These are phyloP conservation scores for Eulemur rufifrons DNA, from an alignment of 2,113 vertebrate genomes.

Conservation along the genomic window DNA sequence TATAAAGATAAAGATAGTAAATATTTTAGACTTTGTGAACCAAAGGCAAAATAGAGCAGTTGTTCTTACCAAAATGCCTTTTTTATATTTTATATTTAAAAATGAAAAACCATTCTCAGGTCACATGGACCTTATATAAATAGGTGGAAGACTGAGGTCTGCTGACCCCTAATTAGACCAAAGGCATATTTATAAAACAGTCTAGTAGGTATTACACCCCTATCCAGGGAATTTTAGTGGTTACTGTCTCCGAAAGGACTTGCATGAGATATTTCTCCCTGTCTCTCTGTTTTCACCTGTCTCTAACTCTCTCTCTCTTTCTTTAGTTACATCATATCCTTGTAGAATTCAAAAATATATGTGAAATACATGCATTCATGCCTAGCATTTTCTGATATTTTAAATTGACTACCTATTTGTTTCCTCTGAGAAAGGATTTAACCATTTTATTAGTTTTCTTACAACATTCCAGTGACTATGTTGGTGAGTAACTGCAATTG, in stretches of 20 bases:
- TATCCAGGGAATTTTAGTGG: neutral
- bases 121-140: neutral
- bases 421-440: neutral
- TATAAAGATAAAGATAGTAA: neutral
- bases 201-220: neutral
- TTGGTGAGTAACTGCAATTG: neutral
- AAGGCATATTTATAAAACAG: rapidly evolving
- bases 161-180: neutral
- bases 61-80: neutral
- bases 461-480: neutral
- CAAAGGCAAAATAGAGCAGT: neutral
- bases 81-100: conserved; percentile 6
- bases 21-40: neutral
- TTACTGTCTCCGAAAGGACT: neutral
- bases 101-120: neutral
- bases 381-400: neutral
- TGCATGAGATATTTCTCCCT: neutral
- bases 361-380: neutral
- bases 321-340: neutral
- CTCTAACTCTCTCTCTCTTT: neutral
- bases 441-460: neutral
- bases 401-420: neutral
- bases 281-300: neutral
- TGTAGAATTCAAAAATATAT: neutral
- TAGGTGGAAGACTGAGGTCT: neutral